Conservation (phyloP, 2,888 invertebrate species). For the Philhelius pedissequus region DNA sequence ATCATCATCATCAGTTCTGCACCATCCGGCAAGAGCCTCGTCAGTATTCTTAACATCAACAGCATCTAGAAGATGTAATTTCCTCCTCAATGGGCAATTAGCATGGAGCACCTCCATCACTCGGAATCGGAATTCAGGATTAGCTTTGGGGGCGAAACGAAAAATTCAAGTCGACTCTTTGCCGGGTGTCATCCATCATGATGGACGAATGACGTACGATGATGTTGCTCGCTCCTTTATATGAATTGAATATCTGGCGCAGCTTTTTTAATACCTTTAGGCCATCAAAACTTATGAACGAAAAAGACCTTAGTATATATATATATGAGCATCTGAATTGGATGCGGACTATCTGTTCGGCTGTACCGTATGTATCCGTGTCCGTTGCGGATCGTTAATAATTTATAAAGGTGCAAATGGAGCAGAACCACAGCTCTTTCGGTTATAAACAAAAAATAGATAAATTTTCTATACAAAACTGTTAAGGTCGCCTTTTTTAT, state of each 20-base stretch:
- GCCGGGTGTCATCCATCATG: slow-evolving; percentile 60
- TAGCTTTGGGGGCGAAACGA: slow-evolving; percentile 62
- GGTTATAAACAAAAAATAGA: slow-evolving; percentile 44
- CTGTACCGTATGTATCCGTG: slow-evolving; percentile 2
- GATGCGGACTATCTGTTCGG: slow-evolving; percentile 35
- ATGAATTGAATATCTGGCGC: not conserved
- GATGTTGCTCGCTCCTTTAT: not conserved
- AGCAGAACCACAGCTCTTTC: slow-evolving; percentile 41
- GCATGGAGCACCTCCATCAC: slow-evolving; percentile 58
- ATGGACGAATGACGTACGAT: slow-evolving; percentile 58
- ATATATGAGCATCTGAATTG: slow-evolving; percentile 42
- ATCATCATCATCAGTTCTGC: slow-evolving; percentile 14
- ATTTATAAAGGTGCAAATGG: slow-evolving; percentile 67
- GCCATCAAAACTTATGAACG: slow-evolving; percentile 8
- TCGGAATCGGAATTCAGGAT: slow-evolving; percentile 56
- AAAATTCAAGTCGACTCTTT: slow-evolving; percentile 19
- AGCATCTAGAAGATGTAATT: slow-evolving; percentile 61
- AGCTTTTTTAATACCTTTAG: slow-evolving; percentile 20
- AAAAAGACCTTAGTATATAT: not conserved
- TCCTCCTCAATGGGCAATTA: slow-evolving; percentile 68
- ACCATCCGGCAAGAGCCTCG: slow-evolving; percentile 29
- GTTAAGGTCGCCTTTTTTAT: not conserved
- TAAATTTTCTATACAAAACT: not conserved
- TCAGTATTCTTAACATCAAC: slow-evolving; percentile 36
- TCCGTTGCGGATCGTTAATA: slow-evolving; percentile 64